A percentile compares a stretch with the other conserved stretches of the same genome.
phyloP scores from a whole-genome alignment of 2,113 vertebrate species.

The Gymnarchus niloticus region DNA sequence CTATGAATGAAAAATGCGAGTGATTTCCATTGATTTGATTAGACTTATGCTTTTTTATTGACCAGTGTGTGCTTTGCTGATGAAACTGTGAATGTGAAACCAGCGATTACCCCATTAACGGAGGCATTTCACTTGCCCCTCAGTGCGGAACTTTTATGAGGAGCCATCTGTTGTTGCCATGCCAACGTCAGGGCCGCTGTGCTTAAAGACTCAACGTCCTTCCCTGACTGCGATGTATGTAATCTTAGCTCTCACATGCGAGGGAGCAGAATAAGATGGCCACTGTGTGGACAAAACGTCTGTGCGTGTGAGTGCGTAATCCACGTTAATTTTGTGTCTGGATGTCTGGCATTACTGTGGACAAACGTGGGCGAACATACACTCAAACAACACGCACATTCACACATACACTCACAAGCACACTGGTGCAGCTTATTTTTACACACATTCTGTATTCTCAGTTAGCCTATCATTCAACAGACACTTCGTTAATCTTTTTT shows the following conservation, averaged over 20 bases:
- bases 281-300: neutral
- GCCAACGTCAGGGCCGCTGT: neutral
- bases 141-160: neutral
- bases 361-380: too few species aligned
- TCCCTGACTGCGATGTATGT: neutral
- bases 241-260: neutral
- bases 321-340: neutral
- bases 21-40: constrained; percentile 1
- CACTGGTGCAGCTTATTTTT: neutral
- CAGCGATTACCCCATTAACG: neutral
- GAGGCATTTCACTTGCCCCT: neutral
- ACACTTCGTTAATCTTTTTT: constrained; percentile 2
- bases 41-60: neutral
- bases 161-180: constrained; percentile 5
- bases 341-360: neutral
- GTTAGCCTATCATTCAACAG: neutral
- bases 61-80: constrained; percentile 9
- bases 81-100: constrained; percentile 4
- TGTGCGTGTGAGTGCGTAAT: neutral
- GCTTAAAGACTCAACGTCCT: neutral
- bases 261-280: neutral
- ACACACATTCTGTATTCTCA: neutral
- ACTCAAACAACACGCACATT: neutral
- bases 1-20: neutral
- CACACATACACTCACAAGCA: neutral